Evolutionary conservation across 2,888 invertebrate genomes (phyloP), one percentile per base, ranked within the genome.

Genomic region (Diadromus collaris): DNA sequence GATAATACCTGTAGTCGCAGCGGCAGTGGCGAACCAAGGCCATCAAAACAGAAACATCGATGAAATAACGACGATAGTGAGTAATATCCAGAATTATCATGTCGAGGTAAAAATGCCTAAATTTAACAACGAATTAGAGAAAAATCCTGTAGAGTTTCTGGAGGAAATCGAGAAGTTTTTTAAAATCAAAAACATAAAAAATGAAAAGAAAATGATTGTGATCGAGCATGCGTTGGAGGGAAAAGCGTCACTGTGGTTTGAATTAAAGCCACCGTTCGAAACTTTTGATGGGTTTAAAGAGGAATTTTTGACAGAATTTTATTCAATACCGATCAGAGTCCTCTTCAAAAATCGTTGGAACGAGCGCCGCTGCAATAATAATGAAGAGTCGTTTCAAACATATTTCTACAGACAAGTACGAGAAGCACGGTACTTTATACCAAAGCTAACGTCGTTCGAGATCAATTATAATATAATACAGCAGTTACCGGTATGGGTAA

Each of bases 301-400:
- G 61, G 51, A 21, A 1, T 76, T 68, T 54, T 7, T 51, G 27
- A 21, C 10, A 4, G 27, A 76, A 41, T 76, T 76, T 63, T 76
- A 76, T 16, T 51, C 27, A 19, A 32, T 61, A 38, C 54, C 75
- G 21, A 60, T 56, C 10, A 48, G 68, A 24, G 51, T 68, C 4
- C 68, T 51, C 19, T 56, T 54, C 29, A 76, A 76, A 63, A 61
- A 56, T 7, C 27, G 21, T 7, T 76, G 75, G 75, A 19, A 60
- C 21, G 48, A 41, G 7, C 56, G 63, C 32, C 24, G 21, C 27
- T 68, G 24, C 27, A 24, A 27, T 24, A 34, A 44, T 6, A 16
- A 65, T 5, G 21, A 64, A 41, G 27, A 44, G n/a, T 60, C 46
- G 27, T 46, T 75, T 48, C 29, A 56, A 29, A 27, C 54, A 6